Evolutionary conservation across 2,888 invertebrate species (phyloP).

Genomic region (Serrognathus titanus): DNA sequence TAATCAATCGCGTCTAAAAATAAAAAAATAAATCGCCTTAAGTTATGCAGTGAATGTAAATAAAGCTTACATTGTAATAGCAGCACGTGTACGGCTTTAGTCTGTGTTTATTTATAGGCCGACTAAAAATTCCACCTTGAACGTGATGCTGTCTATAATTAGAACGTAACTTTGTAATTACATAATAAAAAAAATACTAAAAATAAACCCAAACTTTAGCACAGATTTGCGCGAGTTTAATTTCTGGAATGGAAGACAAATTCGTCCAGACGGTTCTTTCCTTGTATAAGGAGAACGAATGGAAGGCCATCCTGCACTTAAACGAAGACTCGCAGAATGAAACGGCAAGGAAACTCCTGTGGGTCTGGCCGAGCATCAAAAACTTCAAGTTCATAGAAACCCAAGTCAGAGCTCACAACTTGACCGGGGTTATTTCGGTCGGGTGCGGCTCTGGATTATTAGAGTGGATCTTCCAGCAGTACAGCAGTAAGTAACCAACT

Average conservation of each 20-base stretch:
- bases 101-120: too few species aligned
- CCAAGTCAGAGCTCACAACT: constrained; percentile 47
- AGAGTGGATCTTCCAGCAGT: constrained; percentile 71
- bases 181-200: too few species aligned
- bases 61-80: too few species aligned
- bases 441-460: constrained; percentile 81
- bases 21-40: too few species aligned
- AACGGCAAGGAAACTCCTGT: constrained; percentile 52
- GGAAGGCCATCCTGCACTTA: constrained; percentile 50
- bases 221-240: too few species aligned
- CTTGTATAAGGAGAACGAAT: constrained; percentile 46
- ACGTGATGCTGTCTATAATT: too few species aligned
- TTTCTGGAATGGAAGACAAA: constrained; percentile 44
- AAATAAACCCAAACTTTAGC: too few species aligned
- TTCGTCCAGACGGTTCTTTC: constrained; percentile 47
- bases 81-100: too few species aligned
- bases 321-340: constrained; percentile 52
- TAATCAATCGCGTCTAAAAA: too few species aligned
- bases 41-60: too few species aligned
- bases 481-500: constrained; percentile 54
- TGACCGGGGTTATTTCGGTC: constrained; percentile 61
- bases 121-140: too few species aligned
- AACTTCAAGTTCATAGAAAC: constrained; percentile 60
- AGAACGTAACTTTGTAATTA: too few species aligned
- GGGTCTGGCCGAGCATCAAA: constrained; percentile 70